Base-by-base conservation (phyloP, 1,140 invertebrate genomes). In the Hyles vespertilio region DNA sequence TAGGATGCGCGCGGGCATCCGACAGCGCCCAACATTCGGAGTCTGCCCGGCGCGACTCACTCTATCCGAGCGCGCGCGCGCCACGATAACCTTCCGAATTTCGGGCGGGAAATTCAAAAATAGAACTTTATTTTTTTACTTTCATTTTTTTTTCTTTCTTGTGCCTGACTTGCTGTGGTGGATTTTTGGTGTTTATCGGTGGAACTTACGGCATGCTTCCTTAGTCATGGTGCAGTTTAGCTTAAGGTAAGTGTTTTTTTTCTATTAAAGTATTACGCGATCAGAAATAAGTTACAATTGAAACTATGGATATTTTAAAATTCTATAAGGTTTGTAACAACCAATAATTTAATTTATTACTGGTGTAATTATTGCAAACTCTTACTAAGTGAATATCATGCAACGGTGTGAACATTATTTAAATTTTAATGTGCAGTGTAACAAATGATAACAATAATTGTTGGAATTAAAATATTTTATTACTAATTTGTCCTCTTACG, bases 101-200 rank as follows among this genome's bases (percentile, higher is more conserved):
- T 59, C 68, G 61, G 68, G 80, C 78, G 81, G 79, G 74, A 83
- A 74, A 72, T 81, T 82, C 64, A 74, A 85, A 85, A 59, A 65
- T 61, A 51, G 45, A 63, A 68, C 57, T 67, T 56, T 58, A 58
- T 65, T 51, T 64, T 65, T 59, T 61, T 58, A 51, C 43, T 46
- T 47, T 54, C 59, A 69, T 67, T 55, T 59, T 55, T 59, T 57
- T 57, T 57, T 12, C 62, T 69, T 8, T 57, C 45, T 56, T 65
- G 58, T 67, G 51, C 47, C 49, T 72, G 69, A 74, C 72, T 78
- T 69, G 33, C 52, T 67, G 63, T 69, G 56, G 66, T 82, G 78
- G 59, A 61, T 67, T 69, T 77, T 77, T 51, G 69, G 71, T 79
- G 77, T 57, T 55, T 40, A 40, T 55, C 22, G 50, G 60, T 40